Evolutionary conservation across 2,888 invertebrate genomes (phyloP).

Genomic region (Conistra vaccinii): DNA sequence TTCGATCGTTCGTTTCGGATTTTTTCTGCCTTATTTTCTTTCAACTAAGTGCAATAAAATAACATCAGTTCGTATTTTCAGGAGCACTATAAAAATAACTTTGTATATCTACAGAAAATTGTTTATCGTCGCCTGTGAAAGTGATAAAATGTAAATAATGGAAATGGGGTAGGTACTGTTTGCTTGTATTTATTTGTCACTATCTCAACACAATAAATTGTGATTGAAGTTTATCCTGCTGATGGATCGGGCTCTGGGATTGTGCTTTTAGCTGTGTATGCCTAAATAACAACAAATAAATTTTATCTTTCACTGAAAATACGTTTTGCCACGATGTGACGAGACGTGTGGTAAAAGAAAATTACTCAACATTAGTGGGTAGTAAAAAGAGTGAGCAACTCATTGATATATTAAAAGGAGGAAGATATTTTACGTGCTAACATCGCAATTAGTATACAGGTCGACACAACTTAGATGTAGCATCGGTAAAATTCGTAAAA

Average conservation of each 20-base stretch:
- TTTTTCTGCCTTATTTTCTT: not conserved
- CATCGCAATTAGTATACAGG: no score
- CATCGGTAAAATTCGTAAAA: no score
- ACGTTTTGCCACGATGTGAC: not conserved
- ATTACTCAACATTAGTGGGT: not conserved
- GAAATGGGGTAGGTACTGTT: conserved; percentile 29
- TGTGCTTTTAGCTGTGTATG: conserved; percentile 13
- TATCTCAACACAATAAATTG: conserved; percentile 27
- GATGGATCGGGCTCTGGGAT: conserved; percentile 11
- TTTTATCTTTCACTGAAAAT: not conserved
- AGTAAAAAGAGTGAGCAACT: not conserved
- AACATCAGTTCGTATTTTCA: not conserved
- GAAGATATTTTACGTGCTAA: no score
- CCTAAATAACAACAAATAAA: not conserved
- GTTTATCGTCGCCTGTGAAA: conserved; percentile 4
- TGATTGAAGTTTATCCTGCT: conserved; percentile 45
- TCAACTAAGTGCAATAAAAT: conserved; percentile 1
- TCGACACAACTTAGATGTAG: no score
- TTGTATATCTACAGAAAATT: conserved; percentile 6
- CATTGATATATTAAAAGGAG: no score
- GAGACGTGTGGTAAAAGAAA: not conserved
- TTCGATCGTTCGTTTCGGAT: no score
- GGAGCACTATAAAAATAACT: conserved; percentile 3
- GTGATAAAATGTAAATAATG: conserved; percentile 40
- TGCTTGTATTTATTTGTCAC: conserved; percentile 23